Evolutionary conservation across 2,113 vertebrate genomes (phyloP).

Genomic region (Lathamus discolor): DNA sequence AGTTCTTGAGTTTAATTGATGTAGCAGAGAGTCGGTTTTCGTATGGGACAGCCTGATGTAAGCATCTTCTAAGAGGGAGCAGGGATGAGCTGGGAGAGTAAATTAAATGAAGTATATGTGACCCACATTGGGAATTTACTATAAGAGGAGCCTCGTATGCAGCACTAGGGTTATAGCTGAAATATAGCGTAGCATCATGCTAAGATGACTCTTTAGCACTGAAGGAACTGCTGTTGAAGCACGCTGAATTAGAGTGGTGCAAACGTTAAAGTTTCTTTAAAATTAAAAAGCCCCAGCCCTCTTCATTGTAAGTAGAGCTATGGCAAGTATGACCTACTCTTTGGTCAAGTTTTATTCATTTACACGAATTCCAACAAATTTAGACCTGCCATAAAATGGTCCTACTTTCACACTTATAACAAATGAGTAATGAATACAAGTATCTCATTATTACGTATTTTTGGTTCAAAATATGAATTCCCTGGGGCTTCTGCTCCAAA

Average conservation of each 20-base stretch:
- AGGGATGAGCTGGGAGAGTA: background rate
- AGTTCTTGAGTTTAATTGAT: background rate
- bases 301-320: background rate
- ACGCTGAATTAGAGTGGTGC: background rate
- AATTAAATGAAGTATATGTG: background rate
- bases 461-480: background rate
- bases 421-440: background rate
- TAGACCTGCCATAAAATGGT: background rate
- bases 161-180: background rate
- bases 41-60: background rate
- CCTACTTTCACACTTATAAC: background rate
- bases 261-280: background rate
- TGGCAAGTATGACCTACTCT: background rate
- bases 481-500: background rate
- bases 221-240: background rate
- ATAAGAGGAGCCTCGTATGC: rapidly evolving
- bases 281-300: background rate
- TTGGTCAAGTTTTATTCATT: background rate
- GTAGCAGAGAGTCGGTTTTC: background rate
- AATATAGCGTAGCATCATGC: background rate
- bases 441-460: background rate
- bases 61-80: background rate
- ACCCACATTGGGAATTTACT: rapidly evolving
- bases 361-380: background rate
- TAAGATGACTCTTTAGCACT: background rate